Conservation (phyloP, 30 jellyfish, hydroid and myxozoan genomes). For the Clytia hemisphaerica region DNA sequence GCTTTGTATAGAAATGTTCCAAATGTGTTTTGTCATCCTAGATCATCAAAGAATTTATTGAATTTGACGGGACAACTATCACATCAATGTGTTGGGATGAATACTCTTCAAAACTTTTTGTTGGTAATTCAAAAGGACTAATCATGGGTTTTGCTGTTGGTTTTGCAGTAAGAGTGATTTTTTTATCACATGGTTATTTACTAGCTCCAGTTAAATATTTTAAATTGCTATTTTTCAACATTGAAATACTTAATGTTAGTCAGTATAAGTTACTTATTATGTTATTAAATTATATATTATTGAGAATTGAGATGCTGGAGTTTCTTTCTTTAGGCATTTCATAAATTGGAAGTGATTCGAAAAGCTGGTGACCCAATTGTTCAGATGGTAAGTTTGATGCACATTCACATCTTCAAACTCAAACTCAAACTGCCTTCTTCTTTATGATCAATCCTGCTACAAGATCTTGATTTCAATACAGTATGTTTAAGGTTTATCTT, state of each 20-base stretch:
- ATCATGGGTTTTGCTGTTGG: slow-evolving; percentile 54
- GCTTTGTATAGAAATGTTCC: not conserved
- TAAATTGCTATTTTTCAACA: no score
- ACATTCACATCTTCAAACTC: not conserved
- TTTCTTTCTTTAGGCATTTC: not conserved
- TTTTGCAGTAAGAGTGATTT: slow-evolving; percentile 14
- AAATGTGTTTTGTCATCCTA: not conserved
- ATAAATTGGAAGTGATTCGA: slow-evolving; percentile 31
- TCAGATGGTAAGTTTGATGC: slow-evolving; percentile 47
- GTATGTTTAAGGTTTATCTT: no score
- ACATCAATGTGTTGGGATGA: slow-evolving; percentile 68
- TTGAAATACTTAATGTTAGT: no score
- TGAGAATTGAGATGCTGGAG: not conserved
- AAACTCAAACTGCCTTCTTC: not conserved
- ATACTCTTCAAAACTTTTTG: slow-evolving; percentile 47
- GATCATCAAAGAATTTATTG: slow-evolving; percentile 64
- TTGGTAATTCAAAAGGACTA: slow-evolving; percentile 64
- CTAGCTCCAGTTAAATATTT: no score
- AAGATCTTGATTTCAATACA: no score
- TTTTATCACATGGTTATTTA: not conserved
- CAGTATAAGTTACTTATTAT: no score
- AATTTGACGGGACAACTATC: slow-evolving; percentile 36
- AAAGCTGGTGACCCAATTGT: slow-evolving; percentile 66
- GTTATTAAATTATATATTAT: no score
- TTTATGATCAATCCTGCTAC: no score